Evolutionary conservation across 2,797 vertebrate genomes (phyloP).

Genomic region (Hyperoplus lanceolatus): DNA sequence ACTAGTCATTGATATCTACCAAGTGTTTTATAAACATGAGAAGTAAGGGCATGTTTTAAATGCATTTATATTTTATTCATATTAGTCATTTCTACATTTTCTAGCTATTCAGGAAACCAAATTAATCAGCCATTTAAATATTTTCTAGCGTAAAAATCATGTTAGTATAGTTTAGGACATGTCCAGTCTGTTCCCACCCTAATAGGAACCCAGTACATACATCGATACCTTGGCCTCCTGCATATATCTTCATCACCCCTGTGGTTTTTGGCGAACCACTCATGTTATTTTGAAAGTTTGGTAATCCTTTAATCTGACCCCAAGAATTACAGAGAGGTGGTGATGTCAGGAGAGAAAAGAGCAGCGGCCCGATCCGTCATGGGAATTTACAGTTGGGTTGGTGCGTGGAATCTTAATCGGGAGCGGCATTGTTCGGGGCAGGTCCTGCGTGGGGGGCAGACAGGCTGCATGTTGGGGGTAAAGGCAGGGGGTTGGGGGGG

Average conservation of each 20-base stretch:
- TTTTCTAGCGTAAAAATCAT: not conserved
- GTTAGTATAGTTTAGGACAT: not conserved
- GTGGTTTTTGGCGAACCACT: conserved; percentile 38
- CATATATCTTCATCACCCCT: conserved; percentile 22
- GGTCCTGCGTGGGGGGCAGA: conserved; percentile 76
- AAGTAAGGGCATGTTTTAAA: not conserved
- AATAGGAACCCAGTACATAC: not conserved
- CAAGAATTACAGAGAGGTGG: conserved; percentile 81
- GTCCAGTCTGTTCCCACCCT: not conserved
- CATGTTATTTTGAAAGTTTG: conserved; percentile 76
- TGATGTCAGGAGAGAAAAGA: conserved; percentile 86
- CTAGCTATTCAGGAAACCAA: not conserved
- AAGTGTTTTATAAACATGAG: not conserved
- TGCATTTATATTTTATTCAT: not conserved
- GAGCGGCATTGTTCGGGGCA: conserved; percentile 76
- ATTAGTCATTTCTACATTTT: not conserved
- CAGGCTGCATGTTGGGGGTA: conserved; percentile 58
- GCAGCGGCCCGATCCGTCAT: conserved; percentile 78
- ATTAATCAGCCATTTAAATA: not conserved
- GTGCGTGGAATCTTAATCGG: conserved; percentile 86
- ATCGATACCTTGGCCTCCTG: conserved; percentile 14
- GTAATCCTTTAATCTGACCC: conserved; percentile 84
- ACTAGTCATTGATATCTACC: not conserved
- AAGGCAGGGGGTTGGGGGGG: not conserved
- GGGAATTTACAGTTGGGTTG: conserved; percentile 87